A percentile compares a stretch with the other conserved stretches of the same genome.
Evolutionary conservation across 2,113 vertebrate species (phyloP).

Genomic region (Orientallactaga bullata): DNA sequence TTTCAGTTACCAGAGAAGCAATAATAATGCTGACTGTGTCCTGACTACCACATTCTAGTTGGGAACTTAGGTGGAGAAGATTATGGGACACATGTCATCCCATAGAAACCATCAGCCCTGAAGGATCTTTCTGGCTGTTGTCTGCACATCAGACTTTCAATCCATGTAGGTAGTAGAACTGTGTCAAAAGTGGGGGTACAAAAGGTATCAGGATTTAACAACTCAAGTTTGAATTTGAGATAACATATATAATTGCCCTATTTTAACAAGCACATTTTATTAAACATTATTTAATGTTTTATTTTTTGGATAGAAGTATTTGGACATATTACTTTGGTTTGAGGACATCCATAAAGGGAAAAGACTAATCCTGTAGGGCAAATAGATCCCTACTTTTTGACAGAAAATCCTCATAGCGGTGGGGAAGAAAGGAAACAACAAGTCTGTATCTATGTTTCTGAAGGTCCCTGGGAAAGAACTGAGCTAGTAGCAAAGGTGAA

Average conservation of each 20-base stretch:
- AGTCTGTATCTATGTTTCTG: neutral
- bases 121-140: neutral
- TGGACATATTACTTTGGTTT: neutral
- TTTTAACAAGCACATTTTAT: neutral
- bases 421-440: neutral
- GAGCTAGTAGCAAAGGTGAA: neutral
- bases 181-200: neutral
- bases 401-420: neutral
- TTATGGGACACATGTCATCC: neutral
- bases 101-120: neutral
- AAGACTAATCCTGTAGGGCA: neutral
- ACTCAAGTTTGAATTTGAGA: neutral
- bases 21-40: neutral
- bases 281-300: neutral
- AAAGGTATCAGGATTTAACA: neutral
- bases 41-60: neutral
- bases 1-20: neutral
- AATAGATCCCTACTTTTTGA: neutral
- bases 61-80: neutral
- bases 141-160: neutral
- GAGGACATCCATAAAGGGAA: neutral
- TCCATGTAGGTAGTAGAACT: neutral
- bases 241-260: neutral
- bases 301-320: neutral
- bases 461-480: neutral